phyloP scores from a whole-genome alignment of 1,140 invertebrate species.

The Chrysoperla carnea region DNA sequence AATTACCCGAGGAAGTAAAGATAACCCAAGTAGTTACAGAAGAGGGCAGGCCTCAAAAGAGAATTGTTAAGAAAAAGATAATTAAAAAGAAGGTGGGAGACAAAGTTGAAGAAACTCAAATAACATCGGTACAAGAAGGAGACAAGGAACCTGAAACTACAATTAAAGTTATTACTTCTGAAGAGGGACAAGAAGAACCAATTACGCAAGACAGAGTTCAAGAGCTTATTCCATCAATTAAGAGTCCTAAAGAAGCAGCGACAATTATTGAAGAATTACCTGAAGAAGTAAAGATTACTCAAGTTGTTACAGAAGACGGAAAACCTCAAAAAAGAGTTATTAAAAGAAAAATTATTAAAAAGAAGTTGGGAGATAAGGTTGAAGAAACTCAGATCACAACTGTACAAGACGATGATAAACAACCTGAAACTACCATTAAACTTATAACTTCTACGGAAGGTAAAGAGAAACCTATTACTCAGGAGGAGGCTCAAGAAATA shows the following conservation, averaged over 20 bases:
- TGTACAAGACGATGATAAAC: slow-evolving; percentile 6
- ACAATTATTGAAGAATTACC: slow-evolving; percentile 7
- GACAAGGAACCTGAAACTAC: slow-evolving; percentile 7
- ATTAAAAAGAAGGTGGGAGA: slow-evolving; percentile 7
- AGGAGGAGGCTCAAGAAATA: background rate
- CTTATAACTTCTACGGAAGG: slow-evolving; percentile 9
- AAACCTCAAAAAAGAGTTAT: slow-evolving; percentile 10
- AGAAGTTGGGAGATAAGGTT: slow-evolving; percentile 5
- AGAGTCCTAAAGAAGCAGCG: slow-evolving; percentile 4
- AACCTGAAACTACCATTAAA: slow-evolving; percentile 6
- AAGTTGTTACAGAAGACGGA: slow-evolving; percentile 3
- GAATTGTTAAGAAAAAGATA: slow-evolving; percentile 9
- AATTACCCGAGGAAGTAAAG: slow-evolving; percentile 12
- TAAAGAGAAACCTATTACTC: slow-evolving; percentile 5
- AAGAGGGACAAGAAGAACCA: slow-evolving; percentile 4
- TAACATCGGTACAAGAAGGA: slow-evolving; percentile 5
- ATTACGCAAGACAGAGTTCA: slow-evolving; percentile 2
- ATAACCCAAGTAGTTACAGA: slow-evolving; percentile 5
- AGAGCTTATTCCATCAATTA: slow-evolving; percentile 5
- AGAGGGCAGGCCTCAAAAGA: slow-evolving; percentile 7
- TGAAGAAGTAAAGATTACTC: slow-evolving; percentile 11
- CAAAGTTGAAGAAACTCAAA: slow-evolving; percentile 2
- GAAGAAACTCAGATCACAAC: slow-evolving; percentile 3
- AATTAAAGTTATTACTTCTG: slow-evolving; percentile 9
- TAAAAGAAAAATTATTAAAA: slow-evolving; percentile 8